Evolutionary conservation across 2,797 vertebrate genomes (phyloP).

Genomic region (Schizopygopsis malacanthus): DNA sequence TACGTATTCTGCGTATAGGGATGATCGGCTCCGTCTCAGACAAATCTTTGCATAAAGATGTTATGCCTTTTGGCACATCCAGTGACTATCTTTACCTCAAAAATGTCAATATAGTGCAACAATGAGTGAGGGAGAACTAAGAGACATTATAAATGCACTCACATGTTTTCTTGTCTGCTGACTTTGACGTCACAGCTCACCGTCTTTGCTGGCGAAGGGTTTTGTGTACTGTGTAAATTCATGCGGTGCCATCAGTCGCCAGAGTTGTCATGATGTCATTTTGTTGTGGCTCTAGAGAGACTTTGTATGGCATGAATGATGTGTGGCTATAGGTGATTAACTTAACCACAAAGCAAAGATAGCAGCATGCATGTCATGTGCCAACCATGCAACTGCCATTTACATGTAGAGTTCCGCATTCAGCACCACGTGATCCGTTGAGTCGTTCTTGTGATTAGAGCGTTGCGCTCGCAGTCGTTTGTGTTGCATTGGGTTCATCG

Average conservation of each 20-base stretch:
- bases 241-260: not conserved
- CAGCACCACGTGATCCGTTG: slow-evolving; percentile 32
- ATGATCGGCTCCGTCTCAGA: not conserved
- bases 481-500: slow-evolving; percentile 44
- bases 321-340: not conserved
- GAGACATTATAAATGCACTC: not conserved
- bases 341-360: not conserved
- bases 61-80: not conserved
- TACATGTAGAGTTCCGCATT: slow-evolving; percentile 15
- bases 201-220: not conserved
- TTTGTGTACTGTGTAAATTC: not conserved
- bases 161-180: not conserved
- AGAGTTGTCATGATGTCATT: not conserved
- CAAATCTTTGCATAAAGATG: not conserved
- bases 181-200: not conserved
- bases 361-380: not conserved
- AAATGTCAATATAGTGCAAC: not conserved
- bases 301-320: not conserved
- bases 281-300: not conserved
- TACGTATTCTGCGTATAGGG: too few species aligned
- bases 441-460: slow-evolving; percentile 48
- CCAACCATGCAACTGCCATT: not conserved
- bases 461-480: slow-evolving; percentile 14
- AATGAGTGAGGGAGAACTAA: not conserved
- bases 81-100: not conserved